Base-by-base conservation (phyloP, 1,140 invertebrate species). In the Matsumurasca onukii region DNA sequence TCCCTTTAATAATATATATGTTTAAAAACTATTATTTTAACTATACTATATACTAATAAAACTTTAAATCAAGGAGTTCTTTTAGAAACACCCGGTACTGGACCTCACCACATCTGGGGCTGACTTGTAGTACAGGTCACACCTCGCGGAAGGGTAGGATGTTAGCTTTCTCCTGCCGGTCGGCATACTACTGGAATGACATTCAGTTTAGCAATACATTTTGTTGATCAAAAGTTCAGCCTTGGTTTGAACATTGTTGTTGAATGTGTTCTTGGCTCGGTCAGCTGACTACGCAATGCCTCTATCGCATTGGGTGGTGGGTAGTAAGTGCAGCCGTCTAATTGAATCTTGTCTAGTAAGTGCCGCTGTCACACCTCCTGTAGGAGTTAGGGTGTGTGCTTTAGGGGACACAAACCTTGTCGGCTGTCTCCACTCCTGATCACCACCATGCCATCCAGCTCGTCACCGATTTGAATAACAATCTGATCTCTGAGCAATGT, bases 381-480 rank as follows among this genome's bases (percentile, higher is more conserved):
- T 68, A 93, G 83, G 73, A 91, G 93, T n/a, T n/a, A n/a, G n/a
- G n/a, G n/a, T n/a, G n/a, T n/a, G n/a, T n/a, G n/a, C 78, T 92
- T 93, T 1, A 92, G 78, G 3, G 91, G 91, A 78, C 91, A 96
- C 75, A 92, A 80, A 73, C 91, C 88, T 83, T 91, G 86, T 78
- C 92, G 87, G 84, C 94, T 87, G 80, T 94, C 85, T 65, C 93
- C 89, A 68, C 91, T 92, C n/a, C 94, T 86, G 51, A 98, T 93
- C 86, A 93, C 93, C 52, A 96, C 91, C 84, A 94, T 94, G 12
- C 94, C 94, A 75, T 95, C 92, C 0, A 93, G 82, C 75, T 97
- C 94, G 71, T 97, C 94, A 1, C 93, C 92, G 1, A 95, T 89
- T 76, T 86, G 84, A 67, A 87, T 84, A 24, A 87, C 85, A 77